Evolutionary conservation across 2,113 vertebrate species (phyloP).

Genomic region (Corvus hawaiiensis): DNA sequence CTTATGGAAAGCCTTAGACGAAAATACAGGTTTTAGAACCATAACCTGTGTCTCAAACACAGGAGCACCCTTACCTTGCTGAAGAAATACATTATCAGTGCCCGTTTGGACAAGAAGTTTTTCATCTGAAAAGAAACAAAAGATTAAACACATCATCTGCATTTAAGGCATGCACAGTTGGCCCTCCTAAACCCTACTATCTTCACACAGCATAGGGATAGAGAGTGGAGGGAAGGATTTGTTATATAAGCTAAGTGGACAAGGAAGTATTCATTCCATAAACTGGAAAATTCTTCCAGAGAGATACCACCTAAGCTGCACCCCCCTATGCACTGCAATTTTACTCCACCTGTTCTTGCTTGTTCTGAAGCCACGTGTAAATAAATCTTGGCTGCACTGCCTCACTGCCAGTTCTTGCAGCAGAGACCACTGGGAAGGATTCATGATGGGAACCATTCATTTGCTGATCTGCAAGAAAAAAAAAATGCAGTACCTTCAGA

Average conservation of each 20-base stretch:
- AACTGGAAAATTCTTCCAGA: background rate
- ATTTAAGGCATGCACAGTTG: background rate
- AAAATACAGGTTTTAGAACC: background rate
- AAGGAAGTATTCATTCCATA: background rate
- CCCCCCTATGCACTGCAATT: background rate
- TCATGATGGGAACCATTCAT: slow-evolving; percentile 50
- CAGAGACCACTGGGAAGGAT: background rate
- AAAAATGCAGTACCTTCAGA: background rate
- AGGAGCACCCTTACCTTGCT: slow-evolving; percentile 85
- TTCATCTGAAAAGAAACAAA: slow-evolving; percentile 80
- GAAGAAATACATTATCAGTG: slow-evolving; percentile 94
- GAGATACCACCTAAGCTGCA: background rate
- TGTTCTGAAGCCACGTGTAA: slow-evolving; percentile 83
- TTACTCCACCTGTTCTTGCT: slow-evolving; percentile 85
- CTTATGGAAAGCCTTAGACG: background rate
- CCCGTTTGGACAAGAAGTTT: slow-evolving; percentile 87
- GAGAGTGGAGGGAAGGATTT: background rate
- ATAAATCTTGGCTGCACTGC: slow-evolving; percentile 57
- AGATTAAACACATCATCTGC: background rate
- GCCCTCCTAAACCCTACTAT: background rate
- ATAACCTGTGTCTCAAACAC: background rate
- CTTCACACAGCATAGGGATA: background rate
- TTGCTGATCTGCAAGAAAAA: slow-evolving; percentile 62
- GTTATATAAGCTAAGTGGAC: background rate
- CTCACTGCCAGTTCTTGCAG: slow-evolving; percentile 18